Conservation (phyloP, 2,797 vertebrate genomes). For the Hozukius guyotensis region DNA sequence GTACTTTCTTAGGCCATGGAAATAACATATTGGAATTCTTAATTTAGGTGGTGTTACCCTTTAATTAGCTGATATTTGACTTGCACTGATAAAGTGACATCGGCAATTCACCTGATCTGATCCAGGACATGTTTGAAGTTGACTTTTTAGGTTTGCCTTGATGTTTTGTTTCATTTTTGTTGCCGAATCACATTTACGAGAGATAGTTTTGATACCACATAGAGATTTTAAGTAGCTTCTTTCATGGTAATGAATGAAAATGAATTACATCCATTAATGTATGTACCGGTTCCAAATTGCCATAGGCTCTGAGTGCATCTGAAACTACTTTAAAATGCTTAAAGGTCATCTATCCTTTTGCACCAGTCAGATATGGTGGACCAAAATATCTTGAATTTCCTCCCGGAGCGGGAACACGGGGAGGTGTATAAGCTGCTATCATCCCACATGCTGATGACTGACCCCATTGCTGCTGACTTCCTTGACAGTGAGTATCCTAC, state of each 20-base stretch:
- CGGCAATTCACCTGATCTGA: not conserved
- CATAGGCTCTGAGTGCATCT: not conserved
- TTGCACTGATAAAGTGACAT: not conserved
- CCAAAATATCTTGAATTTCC: constrained; percentile 94
- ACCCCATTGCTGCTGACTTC: constrained; percentile 86
- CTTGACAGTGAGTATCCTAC: constrained; percentile 85
- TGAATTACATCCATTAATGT: not conserved
- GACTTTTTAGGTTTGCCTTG: not conserved
- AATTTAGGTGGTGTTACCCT: no score
- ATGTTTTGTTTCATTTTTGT: not conserved
- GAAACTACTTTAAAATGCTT: not conserved
- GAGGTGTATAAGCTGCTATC: constrained; percentile 91
- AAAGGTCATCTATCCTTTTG: constrained; percentile 68
- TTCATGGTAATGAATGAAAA: not conserved
- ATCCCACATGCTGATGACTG: constrained; percentile 86
- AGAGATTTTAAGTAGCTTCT: not conserved
- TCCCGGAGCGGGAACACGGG: constrained; percentile 91
- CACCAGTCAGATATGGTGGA: constrained; percentile 95
- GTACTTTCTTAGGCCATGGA: no score
- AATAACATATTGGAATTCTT: no score
- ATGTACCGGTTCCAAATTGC: not conserved
- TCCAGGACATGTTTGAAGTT: not conserved
- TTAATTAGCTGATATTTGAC: not conserved
- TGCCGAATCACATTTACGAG: not conserved
- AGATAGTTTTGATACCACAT: not conserved